A percentile compares a stretch with the other conserved stretches of the same genome.
Conservation (phyloP, 2,113 vertebrate genomes). For the Gorsachius goisagi region DNA sequence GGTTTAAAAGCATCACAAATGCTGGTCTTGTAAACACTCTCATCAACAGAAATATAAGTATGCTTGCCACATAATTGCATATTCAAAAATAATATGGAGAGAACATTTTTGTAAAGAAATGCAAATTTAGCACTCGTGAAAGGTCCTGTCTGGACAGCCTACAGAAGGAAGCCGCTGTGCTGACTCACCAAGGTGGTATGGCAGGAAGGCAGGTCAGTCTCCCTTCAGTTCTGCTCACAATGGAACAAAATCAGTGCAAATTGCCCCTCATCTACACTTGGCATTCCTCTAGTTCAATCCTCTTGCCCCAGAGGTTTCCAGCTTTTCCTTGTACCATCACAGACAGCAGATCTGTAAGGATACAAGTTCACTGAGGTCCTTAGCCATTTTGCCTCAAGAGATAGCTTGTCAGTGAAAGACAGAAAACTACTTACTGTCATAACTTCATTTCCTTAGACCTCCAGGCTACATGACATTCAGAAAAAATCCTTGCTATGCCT, state of each 20-base stretch:
- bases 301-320: not conserved
- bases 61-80: not conserved
- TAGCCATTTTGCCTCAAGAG: not conserved
- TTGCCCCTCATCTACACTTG: too few species aligned
- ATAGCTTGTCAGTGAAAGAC: conserved; percentile 77
- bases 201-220: not conserved
- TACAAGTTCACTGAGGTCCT: not conserved
- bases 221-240: not conserved
- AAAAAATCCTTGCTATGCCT: conserved; percentile 60
- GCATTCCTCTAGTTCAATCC: not conserved
- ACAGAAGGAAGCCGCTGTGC: not conserved
- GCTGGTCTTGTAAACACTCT: not conserved
- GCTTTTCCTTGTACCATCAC: not conserved
- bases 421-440: conserved; percentile 71
- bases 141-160: not conserved
- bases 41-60: not conserved
- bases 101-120: not conserved
- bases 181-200: not conserved
- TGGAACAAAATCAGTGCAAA: not conserved
- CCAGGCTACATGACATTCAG: conserved; percentile 65
- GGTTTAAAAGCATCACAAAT: conserved; percentile 4
- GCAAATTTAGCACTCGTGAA: not conserved
- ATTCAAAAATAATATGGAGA: not conserved
- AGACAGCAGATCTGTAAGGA: not conserved
- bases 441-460: conserved; percentile 71